A percentile compares a stretch with the other conserved stretches of the same genome.
These are phyloP conservation scores for Drosophila kanapiae DNA, from an alignment of 1,140 invertebrate species.

Conservation along the genomic window DNA sequence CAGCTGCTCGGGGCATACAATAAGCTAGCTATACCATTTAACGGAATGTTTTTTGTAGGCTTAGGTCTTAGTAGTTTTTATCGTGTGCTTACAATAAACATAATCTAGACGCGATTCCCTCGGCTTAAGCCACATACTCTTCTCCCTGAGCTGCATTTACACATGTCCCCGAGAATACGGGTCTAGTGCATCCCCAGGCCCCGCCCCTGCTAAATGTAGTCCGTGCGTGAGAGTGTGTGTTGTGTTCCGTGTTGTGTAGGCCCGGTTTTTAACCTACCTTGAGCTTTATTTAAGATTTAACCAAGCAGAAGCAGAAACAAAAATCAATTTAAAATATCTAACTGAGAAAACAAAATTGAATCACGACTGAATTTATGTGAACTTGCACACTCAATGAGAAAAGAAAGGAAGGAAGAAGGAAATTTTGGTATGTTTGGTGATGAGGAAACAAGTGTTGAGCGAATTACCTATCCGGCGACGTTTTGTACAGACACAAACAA, in stretches of 20 bases:
- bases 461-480: constrained; percentile 53
- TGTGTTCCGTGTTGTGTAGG: constrained; percentile 36
- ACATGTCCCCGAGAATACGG: constrained; percentile 47
- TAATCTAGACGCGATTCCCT: constrained; percentile 37
- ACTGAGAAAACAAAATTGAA: constrained; percentile 53
- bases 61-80: constrained; percentile 55
- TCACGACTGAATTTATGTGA: constrained; percentile 82
- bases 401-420: background rate
- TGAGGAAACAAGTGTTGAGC: constrained; percentile 5
- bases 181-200: background rate
- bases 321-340: background rate
- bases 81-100: constrained; percentile 47
- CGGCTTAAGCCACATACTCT: constrained; percentile 59
- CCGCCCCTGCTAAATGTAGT: background rate
- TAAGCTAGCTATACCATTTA: constrained; percentile 44
- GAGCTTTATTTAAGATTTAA: constrained; percentile 71
- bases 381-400: constrained; percentile 70
- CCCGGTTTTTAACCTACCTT: constrained; percentile 60
- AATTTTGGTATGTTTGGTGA: background rate
- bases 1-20: constrained; percentile 28
- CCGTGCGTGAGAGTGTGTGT: background rate
- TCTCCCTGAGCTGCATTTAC: constrained; percentile 70
- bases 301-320: constrained; percentile 24
- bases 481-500: constrained; percentile 54
- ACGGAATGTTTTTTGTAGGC: constrained; percentile 40